Evolutionary conservation across 2,797 vertebrate species (phyloP).

Genomic region (Smutsia temminckii): DNA sequence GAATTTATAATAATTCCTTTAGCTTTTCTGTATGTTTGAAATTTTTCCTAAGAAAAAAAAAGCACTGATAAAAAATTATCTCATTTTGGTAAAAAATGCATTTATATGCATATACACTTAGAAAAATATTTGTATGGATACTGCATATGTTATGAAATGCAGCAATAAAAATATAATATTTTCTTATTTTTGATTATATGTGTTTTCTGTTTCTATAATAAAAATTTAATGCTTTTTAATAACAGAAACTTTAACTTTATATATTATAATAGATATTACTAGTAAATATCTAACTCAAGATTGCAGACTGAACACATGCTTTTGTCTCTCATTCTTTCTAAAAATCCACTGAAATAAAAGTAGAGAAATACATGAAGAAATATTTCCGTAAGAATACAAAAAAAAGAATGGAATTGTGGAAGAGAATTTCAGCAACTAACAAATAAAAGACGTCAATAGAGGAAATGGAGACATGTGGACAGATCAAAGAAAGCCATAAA

Average conservation of each 20-base stretch:
- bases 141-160: background rate
- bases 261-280: background rate
- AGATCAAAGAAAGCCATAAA: background rate
- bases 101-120: background rate
- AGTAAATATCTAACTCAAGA: background rate
- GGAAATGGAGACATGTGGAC: background rate
- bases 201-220: background rate
- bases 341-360: background rate
- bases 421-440: background rate
- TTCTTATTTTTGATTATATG: constrained; percentile 23
- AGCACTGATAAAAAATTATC: background rate
- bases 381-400: background rate
- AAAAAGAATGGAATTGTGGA: background rate
- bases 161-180: background rate
- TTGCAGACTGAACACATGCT: background rate
- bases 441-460: background rate
- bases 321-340: background rate
- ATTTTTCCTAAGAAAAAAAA: constrained; percentile 1
- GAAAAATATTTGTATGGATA: background rate
- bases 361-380: constrained; percentile 4
- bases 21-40: background rate
- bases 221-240: background rate
- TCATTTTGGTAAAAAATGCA: background rate
- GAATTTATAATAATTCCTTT: background rate
- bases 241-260: background rate